phyloP scores from a whole-genome alignment of 1,140 invertebrate species.

The Piezodorus guildinii region DNA sequence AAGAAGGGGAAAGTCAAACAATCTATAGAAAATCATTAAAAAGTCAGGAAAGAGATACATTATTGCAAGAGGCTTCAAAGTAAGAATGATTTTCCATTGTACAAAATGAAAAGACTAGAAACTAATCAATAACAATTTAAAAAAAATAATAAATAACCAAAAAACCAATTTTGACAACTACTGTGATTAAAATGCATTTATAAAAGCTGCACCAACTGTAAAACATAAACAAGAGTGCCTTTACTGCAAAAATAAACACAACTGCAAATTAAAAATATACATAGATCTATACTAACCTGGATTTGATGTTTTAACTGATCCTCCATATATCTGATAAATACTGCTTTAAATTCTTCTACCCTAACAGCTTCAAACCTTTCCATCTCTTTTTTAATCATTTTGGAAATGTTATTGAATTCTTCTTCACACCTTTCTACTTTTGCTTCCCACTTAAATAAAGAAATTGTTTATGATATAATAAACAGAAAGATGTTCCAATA shows the following conservation, averaged over 20 bases:
- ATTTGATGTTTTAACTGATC: conserved; percentile 89
- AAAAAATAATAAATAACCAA: not conserved
- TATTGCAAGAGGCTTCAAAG: too few species aligned
- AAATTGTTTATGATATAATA: conserved; percentile 20
- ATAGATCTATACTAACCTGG: conserved; percentile 45
- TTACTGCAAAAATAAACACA: not conserved
- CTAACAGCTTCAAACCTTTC: conserved; percentile 81
- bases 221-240: too few species aligned
- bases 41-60: too few species aligned
- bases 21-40: too few species aligned
- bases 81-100: too few species aligned
- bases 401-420: conserved; percentile 92
- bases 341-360: conserved; percentile 81
- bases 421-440: conserved; percentile 93
- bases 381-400: conserved; percentile 91
- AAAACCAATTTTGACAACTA: not conserved
- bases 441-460: conserved; percentile 65
- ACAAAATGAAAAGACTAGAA: too few species aligned
- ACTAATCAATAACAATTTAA: conserved; percentile 6
- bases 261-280: not conserved
- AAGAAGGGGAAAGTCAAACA: too few species aligned
- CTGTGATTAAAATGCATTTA: too few species aligned
- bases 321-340: conserved; percentile 85
- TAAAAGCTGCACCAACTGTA: too few species aligned
- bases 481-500: not conserved